phyloP scores from a whole-genome alignment of 2,797 vertebrate species.

The Lemur catta region DNA sequence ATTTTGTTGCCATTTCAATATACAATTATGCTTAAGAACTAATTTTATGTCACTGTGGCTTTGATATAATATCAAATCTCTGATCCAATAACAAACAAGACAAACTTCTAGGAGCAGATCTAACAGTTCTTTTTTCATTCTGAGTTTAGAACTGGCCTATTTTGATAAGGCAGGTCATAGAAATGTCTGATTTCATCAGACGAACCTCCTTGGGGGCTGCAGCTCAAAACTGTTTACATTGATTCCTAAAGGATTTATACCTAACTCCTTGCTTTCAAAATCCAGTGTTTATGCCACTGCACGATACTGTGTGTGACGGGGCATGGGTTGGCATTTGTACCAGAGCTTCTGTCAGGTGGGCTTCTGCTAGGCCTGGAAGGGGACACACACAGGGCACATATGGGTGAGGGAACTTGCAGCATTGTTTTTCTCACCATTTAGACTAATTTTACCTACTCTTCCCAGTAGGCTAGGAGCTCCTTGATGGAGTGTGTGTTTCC shows the following conservation, averaged over 20 bases:
- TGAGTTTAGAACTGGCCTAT: background rate
- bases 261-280: background rate
- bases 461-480: background rate
- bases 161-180: background rate
- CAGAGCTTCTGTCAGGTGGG: background rate
- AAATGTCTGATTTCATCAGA: background rate
- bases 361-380: background rate
- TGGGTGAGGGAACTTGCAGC: background rate
- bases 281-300: background rate
- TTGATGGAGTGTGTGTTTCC: background rate
- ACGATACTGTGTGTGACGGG: background rate
- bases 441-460: background rate
- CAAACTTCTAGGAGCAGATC: background rate
- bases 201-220: background rate
- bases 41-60: background rate
- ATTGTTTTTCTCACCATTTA: background rate
- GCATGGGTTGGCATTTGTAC: background rate
- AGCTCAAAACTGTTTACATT: background rate
- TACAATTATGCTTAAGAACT: background rate
- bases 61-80: slow-evolving; percentile 14
- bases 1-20: background rate
- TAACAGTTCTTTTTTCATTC: background rate
- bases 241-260: background rate
- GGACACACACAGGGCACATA: background rate
- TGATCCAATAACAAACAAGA: background rate